Conservation (phyloP, 2,888 invertebrate genomes). For the Cephus nigrinus region DNA sequence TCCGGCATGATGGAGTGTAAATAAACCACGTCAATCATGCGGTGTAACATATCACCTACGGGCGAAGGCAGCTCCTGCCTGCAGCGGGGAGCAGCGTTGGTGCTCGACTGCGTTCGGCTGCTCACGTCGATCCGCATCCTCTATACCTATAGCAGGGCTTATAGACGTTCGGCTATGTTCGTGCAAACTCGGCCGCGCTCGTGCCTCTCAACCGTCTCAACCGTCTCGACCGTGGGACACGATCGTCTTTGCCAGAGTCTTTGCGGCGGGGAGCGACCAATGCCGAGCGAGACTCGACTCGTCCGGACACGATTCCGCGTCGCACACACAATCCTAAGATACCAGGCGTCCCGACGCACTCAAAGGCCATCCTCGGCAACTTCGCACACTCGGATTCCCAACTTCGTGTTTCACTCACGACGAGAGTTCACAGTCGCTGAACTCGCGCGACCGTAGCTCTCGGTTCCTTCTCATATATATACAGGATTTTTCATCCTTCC, state of each 20-base stretch:
- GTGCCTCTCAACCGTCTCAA: not conserved
- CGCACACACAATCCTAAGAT: not conserved
- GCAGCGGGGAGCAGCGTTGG: not conserved
- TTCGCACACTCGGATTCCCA: not conserved
- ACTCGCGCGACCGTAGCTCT: not conserved
- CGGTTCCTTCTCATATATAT: not conserved
- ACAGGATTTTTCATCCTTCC: not conserved
- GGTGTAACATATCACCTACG: slow-evolving; percentile 8
- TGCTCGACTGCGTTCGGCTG: not conserved
- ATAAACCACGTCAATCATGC: slow-evolving; percentile 8
- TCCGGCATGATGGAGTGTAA: slow-evolving; percentile 6
- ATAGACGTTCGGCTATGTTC: not conserved
- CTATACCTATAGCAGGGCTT: not conserved
- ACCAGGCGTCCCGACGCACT: not conserved
- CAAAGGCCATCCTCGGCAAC: not conserved
- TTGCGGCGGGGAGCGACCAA: not conserved
- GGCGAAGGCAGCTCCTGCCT: slow-evolving; percentile 2
- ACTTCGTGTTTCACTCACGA: not conserved
- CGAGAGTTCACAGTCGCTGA: not conserved
- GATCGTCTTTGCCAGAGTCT: not conserved
- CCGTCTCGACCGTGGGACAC: not conserved
- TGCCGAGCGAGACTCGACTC: not conserved
- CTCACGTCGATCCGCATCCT: not conserved
- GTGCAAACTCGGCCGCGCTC: not conserved
- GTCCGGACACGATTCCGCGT: not conserved